These are phyloP conservation scores for Tricholaema leucomelas DNA, from an alignment of 2,113 vertebrate species.

Conservation along the genomic window DNA sequence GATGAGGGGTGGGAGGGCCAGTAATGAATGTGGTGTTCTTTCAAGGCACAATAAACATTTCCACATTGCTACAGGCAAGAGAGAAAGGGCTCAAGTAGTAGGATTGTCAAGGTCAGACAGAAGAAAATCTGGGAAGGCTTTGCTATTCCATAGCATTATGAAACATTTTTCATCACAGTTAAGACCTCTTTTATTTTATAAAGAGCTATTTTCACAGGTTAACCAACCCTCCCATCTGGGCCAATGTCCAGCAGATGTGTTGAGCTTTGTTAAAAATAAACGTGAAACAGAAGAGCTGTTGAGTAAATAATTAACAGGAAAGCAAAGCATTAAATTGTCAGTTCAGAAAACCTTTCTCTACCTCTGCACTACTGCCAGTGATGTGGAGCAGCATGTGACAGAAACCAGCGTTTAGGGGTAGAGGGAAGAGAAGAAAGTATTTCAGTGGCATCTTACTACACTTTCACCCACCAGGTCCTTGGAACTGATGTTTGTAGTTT, in stretches of 20 bases:
- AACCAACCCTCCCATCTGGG: not conserved
- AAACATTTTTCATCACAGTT: not conserved
- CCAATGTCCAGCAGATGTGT: no score
- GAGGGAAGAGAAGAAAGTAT: no score
- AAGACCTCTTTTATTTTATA: not conserved
- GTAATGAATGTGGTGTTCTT: conserved; percentile 51
- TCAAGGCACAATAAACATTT: conserved; percentile 51
- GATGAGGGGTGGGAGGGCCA: not conserved
- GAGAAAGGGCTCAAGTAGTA: conserved; percentile 2
- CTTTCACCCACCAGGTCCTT: no score
- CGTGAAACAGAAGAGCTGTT: no score
- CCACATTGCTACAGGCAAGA: conserved; percentile 49
- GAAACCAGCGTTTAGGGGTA: no score
- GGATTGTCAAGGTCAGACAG: conserved; percentile 38
- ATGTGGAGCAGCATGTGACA: no score
- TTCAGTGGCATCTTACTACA: no score
- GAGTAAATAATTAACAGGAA: no score
- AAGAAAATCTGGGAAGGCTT: not conserved
- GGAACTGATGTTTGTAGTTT: not conserved
- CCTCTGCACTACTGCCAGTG: no score
- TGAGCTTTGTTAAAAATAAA: no score
- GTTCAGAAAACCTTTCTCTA: no score
- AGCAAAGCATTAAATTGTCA: no score
- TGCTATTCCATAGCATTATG: not conserved
- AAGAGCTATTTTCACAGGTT: not conserved